phyloP scores from a whole-genome alignment of 2,888 invertebrate genomes.

The Macrosiphum euphorbiae region DNA sequence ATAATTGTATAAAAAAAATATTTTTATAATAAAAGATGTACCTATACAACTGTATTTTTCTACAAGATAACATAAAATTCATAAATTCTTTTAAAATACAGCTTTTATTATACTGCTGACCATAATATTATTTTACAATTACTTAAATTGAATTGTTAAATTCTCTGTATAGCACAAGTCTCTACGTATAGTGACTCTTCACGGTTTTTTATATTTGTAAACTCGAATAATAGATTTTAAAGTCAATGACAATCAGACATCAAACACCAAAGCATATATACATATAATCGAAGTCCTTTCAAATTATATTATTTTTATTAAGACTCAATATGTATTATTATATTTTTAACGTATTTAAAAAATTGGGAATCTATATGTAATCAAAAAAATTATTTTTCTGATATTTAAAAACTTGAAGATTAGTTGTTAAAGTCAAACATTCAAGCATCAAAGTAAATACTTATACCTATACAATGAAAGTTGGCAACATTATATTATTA shows the following conservation, averaged over 20 bases:
- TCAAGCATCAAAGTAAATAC: no score
- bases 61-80: background rate
- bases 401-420: no score
- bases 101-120: background rate
- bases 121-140: background rate
- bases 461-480: no score
- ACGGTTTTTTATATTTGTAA: background rate
- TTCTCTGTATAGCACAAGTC: background rate
- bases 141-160: background rate
- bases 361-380: no score
- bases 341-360: no score
- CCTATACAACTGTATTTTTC: background rate
- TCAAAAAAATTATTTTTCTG: no score
- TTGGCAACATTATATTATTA: no score
- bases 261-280: background rate
- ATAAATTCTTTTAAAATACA: background rate
- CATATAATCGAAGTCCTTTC: background rate
- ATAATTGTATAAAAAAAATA: background rate
- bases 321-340: no score
- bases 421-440: no score
- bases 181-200: background rate
- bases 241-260: background rate
- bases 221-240: background rate
- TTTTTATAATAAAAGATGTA: background rate
- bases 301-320: background rate